Conservation (phyloP, 2,113 vertebrate genomes). For the Puntigrus tetrazona region DNA sequence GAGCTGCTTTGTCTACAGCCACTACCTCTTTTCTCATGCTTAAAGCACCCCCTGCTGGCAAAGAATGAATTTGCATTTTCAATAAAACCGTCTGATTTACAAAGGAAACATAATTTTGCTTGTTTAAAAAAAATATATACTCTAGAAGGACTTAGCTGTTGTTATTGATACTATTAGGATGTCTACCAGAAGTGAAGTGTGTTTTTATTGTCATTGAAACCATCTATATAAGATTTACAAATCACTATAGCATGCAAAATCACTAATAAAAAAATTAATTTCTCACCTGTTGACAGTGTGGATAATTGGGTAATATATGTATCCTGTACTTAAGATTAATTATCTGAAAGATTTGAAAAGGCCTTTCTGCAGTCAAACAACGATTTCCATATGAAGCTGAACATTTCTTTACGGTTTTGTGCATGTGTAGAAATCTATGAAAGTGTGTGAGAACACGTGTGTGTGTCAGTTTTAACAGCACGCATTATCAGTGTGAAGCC, state of each 20-base stretch:
- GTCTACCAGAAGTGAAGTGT: no score
- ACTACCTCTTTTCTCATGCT: no score
- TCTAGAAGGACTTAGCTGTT: no score
- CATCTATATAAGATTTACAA: neutral
- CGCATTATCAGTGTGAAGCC: slow-evolving; percentile 1
- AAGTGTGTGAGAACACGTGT: neutral
- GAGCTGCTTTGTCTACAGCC: no score
- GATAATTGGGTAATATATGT: neutral
- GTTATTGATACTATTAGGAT: no score
- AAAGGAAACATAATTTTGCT: no score
- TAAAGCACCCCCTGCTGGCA: no score
- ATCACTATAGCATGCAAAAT: neutral
- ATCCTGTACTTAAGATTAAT: neutral
- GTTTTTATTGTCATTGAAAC: no score
- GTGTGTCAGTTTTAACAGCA: neutral
- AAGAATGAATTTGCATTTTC: no score
- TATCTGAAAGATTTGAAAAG: no score
- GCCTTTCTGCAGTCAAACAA: neutral
- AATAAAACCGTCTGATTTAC: no score
- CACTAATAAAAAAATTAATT: neutral
- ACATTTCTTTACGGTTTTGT: neutral
- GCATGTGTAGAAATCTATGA: neutral
- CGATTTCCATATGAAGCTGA: neutral
- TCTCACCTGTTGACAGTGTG: neutral
- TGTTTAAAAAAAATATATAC: no score